Conservation (phyloP, 2,888 invertebrate genomes). For the Cancer borealis region DNA sequence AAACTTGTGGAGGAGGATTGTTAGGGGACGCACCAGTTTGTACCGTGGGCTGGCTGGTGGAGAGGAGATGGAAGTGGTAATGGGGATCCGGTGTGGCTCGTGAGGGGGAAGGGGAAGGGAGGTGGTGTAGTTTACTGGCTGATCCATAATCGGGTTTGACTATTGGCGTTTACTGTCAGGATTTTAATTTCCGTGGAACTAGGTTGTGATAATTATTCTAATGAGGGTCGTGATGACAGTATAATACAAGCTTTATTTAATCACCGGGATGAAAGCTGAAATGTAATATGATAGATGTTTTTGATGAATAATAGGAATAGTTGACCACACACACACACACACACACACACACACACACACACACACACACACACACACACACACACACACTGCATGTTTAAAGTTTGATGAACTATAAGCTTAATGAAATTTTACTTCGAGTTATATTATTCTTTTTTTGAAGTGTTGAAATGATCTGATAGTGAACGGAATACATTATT, state of each 20-base stretch:
- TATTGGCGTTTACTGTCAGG: background rate
- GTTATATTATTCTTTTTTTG: background rate
- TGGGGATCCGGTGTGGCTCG: too few species aligned
- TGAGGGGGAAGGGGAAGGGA: background rate
- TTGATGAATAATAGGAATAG: background rate
- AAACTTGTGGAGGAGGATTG: background rate
- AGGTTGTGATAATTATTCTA: constrained; percentile 1
- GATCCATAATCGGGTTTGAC: constrained; percentile 20
- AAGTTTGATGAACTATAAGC: background rate
- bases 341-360: background rate
- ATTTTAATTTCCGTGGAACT: constrained; percentile 1
- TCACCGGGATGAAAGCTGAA: constrained; percentile 2
- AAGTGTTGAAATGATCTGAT: background rate
- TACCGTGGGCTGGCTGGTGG: background rate
- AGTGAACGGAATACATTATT: background rate
- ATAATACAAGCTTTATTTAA: constrained; percentile 24
- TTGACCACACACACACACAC: constrained; percentile 3
- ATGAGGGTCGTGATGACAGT: background rate
- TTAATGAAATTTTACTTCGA: background rate
- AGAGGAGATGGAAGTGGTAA: background rate
- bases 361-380: background rate
- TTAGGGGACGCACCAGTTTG: background rate
- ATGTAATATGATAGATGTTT: background rate
- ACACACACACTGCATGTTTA: background rate
- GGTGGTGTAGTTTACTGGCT: background rate